Conservation (phyloP, 2,113 vertebrate species). For the Phrynocephalus versicolor region DNA sequence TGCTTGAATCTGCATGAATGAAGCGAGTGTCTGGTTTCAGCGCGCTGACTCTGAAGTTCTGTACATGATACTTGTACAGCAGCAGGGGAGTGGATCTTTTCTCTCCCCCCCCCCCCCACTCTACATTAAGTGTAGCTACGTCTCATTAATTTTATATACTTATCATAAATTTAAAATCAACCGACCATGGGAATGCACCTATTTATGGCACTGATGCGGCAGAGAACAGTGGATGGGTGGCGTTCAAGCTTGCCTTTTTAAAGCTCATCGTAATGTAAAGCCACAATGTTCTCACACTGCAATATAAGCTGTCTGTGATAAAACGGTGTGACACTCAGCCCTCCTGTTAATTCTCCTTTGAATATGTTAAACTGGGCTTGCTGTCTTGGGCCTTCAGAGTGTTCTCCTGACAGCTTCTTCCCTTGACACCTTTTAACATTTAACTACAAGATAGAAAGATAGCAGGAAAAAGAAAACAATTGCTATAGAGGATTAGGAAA, state of each 20-base stretch:
- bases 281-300: conserved; percentile 34
- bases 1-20: conserved; percentile 30
- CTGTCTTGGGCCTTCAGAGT: conserved; percentile 35
- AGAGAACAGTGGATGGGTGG: conserved; percentile 22
- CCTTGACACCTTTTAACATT: not conserved
- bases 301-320: conserved; percentile 43
- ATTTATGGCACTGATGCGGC: conserved; percentile 46
- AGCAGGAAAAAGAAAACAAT: not conserved
- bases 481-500: conserved; percentile 21
- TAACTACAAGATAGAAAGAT: conserved; percentile 23
- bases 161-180: conserved; percentile 45
- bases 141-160: conserved; percentile 52
- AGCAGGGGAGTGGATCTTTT: conserved; percentile 38
- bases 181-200: conserved; percentile 27
- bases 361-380: conserved; percentile 49
- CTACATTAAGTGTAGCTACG: conserved; percentile 2
- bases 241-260: conserved; percentile 45
- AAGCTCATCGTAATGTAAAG: conserved; percentile 32
- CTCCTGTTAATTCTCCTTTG: conserved; percentile 42
- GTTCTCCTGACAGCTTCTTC: conserved; percentile 53
- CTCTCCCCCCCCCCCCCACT: conserved; percentile 42
- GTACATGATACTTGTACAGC: conserved; percentile 12
- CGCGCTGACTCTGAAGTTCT: conserved; percentile 42
- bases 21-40: conserved; percentile 52
- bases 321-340: conserved; percentile 43